Evolutionary conservation across 1,140 invertebrate species (phyloP).

Genomic region (Coptotermes formosanus): DNA sequence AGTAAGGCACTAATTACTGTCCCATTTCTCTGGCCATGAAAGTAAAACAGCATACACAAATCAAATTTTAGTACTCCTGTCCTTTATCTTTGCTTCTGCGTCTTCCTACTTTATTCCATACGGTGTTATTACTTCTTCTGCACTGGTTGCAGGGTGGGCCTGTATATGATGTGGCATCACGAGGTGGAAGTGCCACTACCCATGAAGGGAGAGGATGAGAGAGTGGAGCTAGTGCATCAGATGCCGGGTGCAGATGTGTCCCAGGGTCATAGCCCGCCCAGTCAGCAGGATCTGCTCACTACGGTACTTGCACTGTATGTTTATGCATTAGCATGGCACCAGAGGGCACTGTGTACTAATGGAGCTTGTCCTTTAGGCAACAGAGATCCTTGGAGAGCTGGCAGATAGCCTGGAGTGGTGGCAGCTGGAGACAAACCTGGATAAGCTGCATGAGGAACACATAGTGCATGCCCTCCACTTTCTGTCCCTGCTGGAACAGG

Average conservation of each 20-base stretch:
- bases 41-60: too few relatives aligned
- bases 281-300: constrained; percentile 40
- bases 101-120: too few relatives aligned
- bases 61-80: too few relatives aligned
- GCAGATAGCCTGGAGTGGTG: constrained; percentile 47
- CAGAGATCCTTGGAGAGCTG: constrained; percentile 43
- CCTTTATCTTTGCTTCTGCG: too few relatives aligned
- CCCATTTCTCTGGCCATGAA: too few relatives aligned
- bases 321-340: too few relatives aligned
- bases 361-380: constrained; percentile 35
- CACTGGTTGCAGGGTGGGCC: background rate
- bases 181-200: background rate
- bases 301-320: constrained; percentile 39
- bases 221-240: background rate
- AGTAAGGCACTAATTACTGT: too few relatives aligned
- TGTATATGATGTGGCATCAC: background rate
- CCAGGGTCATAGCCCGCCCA: background rate
- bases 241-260: constrained; percentile 3
- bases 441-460: constrained; percentile 50
- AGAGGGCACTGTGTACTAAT: constrained; percentile 35
- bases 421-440: constrained; percentile 40
- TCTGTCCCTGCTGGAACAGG: constrained; percentile 54
- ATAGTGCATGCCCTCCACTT: constrained; percentile 49
- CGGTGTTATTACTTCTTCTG: too few relatives aligned
- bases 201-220: background rate